phyloP scores from a whole-genome alignment of 2,113 vertebrate species.

The Martes martes region DNA sequence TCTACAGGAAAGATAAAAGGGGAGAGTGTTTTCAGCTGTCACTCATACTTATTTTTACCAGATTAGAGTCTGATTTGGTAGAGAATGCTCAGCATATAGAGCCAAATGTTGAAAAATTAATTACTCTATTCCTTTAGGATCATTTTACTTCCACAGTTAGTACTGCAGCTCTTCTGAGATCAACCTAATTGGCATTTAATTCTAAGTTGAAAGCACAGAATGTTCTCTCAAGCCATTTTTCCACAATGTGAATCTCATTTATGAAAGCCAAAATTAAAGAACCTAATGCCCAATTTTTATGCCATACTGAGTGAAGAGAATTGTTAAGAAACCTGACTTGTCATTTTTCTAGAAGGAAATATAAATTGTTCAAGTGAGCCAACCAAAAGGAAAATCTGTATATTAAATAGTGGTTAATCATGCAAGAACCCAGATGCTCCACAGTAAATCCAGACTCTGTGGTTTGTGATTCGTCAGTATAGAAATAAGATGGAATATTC shows the following conservation, averaged over 20 bases:
- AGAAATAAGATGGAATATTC: background rate
- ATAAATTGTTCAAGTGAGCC: background rate
- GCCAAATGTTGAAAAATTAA: background rate
- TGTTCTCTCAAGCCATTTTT: slow-evolving; percentile 34
- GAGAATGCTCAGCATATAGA: background rate
- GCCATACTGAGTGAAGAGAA: background rate
- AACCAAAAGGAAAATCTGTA: background rate
- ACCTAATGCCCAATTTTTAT: background rate
- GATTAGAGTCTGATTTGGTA: background rate
- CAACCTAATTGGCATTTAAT: background rate
- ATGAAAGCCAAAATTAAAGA: slow-evolving; percentile 42
- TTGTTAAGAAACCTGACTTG: background rate
- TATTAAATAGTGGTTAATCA: background rate
- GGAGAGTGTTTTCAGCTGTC: background rate
- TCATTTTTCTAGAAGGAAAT: slow-evolving; percentile 45
- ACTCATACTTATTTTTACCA: slow-evolving; percentile 16
- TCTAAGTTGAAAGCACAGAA: slow-evolving; percentile 41
- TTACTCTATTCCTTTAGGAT: background rate
- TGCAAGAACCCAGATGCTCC: background rate
- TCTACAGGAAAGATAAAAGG: background rate
- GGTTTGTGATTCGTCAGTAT: background rate
- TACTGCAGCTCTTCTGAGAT: slow-evolving; percentile 12
- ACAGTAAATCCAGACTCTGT: background rate
- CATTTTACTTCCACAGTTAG: slow-evolving; percentile 20
- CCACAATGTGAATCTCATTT: slow-evolving; percentile 29